Base-by-base conservation (phyloP, 2,797 vertebrate species). In the Mionectes olivaceus region DNA sequence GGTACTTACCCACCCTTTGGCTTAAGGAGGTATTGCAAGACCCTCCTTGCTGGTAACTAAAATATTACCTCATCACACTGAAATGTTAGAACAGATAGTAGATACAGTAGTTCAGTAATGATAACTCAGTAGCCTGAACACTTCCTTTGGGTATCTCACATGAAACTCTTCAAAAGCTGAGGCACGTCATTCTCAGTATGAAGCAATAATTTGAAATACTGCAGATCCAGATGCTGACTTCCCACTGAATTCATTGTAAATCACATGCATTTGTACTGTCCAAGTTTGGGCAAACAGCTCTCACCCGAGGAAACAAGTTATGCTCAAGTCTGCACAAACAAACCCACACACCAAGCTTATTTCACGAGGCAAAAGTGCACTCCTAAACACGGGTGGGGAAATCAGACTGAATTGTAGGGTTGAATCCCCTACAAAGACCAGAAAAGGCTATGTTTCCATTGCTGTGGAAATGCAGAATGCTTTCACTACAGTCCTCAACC, bases 161-260 rank as follows among this genome's bases (percentile, higher is more conserved):
- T 5, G 37, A 83, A 94, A 79, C 41, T 5, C 83, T 94, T 69
- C 35, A 88, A 93, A 94, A 90, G 70, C 89, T 57, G 74, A 74
- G 68, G 71, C 93, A 80, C 3, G 13, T 92, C 94, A 92, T 83
- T 96, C 60, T 10, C 68, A 77, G 90, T 87, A 50, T 95, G 95
- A 92, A 90, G 94, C 86, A 95, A 84, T 74, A 90, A 61, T 87
- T 87, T 97, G 95, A 97, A 95, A 95, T 87, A 89, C 37, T 96
- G 89, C 94, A 96, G 94, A 95, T 93, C 81, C 93, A 95, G 83
- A 95, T 65, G 88, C 86, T 90, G 92, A 89, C 75, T 96, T 94
- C 71, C 67, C 86, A 89, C 56, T 93, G 90, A 92, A 96, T 96
- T 93, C 1, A 6, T 84, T 95, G 90, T 95, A 97, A 96, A 95